Conservation (phyloP, 2,113 vertebrate species). For the Melospiza melodia region DNA sequence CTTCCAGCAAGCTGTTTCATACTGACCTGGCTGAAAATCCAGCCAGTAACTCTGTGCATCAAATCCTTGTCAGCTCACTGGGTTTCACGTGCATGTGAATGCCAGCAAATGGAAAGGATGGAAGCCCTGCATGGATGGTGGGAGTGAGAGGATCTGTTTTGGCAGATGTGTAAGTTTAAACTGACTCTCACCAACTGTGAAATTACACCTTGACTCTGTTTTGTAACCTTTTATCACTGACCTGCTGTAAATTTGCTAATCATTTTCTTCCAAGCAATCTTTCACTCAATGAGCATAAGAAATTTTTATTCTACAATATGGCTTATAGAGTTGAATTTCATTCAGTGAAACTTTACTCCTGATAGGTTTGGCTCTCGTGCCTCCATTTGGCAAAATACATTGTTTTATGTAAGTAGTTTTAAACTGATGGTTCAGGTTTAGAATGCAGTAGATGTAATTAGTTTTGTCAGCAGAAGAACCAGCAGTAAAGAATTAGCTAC, state of each 20-base stretch:
- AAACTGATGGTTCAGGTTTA: constrained; percentile 19
- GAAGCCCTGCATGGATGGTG: not conserved
- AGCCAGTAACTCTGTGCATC: not conserved
- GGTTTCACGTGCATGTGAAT: accelerated
- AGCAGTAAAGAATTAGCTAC: constrained; percentile 14
- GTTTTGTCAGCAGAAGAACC: not conserved
- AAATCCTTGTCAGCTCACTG: not conserved
- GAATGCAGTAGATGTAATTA: not conserved
- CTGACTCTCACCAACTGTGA: not conserved
- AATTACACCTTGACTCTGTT: not conserved
- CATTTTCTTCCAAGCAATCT: not conserved
- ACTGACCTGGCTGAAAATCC: not conserved
- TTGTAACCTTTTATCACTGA: not conserved
- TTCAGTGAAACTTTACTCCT: not conserved
- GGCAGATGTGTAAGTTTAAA: not conserved
- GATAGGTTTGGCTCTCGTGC: not conserved
- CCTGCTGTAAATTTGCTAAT: not conserved
- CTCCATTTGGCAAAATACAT: not conserved
- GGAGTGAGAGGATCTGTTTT: not conserved
- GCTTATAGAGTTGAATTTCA: not conserved
- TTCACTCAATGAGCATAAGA: not conserved
- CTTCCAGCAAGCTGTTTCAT: not conserved
- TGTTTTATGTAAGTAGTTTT: not conserved
- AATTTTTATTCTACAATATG: not conserved
- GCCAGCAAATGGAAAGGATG: not conserved